phyloP scores from a whole-genome alignment of 1,140 invertebrate genomes.

The Calycopis cecrops region DNA sequence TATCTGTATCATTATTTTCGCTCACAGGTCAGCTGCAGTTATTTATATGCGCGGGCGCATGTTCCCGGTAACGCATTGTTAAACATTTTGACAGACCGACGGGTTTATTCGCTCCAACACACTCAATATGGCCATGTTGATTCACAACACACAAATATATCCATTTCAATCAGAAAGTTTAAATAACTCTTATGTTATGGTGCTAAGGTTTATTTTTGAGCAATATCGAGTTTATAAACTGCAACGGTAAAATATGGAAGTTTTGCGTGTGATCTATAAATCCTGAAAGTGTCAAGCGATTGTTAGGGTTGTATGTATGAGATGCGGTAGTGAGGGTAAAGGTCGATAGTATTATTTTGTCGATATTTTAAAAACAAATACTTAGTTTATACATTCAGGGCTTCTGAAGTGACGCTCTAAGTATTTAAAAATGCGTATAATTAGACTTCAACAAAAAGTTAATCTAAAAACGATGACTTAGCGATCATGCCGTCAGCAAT shows the following conservation, averaged over 20 bases:
- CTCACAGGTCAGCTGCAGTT: background rate
- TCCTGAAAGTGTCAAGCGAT: slow-evolving; percentile 1
- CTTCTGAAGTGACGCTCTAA: no score
- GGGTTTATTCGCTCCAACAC: slow-evolving; percentile 31
- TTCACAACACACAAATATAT: slow-evolving; percentile 21
- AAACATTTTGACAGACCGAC: slow-evolving; percentile 41
- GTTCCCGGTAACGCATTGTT: slow-evolving; percentile 22
- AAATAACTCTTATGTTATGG: background rate
- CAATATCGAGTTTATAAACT: background rate
- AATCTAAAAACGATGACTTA: no score
- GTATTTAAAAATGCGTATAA: no score
- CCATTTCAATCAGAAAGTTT: background rate
- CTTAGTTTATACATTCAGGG: no score
- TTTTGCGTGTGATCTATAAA: background rate
- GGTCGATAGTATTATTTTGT: background rate
- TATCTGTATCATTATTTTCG: no score
- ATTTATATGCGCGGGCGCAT: slow-evolving; percentile 16
- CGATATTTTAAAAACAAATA: background rate
- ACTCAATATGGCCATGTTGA: slow-evolving; percentile 34
- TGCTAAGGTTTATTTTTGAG: background rate
- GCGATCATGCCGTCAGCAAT: no score
- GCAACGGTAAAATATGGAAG: background rate
- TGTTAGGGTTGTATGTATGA: background rate
- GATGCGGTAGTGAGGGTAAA: background rate
- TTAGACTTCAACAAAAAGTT: no score